Evolutionary conservation across 2,888 invertebrate genomes (phyloP).

Genomic region (Nomada ruficornis): DNA sequence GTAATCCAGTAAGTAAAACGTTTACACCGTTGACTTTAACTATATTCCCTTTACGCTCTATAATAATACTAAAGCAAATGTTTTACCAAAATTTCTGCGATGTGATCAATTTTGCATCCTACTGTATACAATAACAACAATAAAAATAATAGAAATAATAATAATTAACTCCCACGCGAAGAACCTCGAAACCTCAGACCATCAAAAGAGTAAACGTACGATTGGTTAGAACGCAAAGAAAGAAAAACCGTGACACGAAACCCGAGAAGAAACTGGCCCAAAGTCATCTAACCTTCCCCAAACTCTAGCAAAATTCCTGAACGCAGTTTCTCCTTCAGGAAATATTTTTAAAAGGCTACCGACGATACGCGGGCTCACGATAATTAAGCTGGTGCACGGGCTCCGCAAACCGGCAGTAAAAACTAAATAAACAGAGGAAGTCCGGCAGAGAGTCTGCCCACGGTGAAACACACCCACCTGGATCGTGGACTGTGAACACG

Average conservation of each 20-base stretch:
- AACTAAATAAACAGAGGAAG: constrained; percentile 72
- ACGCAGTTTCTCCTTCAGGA: constrained; percentile 41
- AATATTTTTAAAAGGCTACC: constrained; percentile 54
- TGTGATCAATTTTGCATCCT: too few relatives aligned
- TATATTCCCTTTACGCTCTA: too few relatives aligned
- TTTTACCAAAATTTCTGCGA: too few relatives aligned
- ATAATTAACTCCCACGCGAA: neutral
- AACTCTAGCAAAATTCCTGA: constrained; percentile 25
- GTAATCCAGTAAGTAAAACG: neutral
- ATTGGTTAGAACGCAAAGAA: constrained; percentile 9
- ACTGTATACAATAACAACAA: too few relatives aligned
- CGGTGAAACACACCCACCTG: constrained; percentile 40
- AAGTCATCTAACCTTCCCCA: neutral
- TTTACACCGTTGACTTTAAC: too few relatives aligned
- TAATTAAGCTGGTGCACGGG: constrained; percentile 67
- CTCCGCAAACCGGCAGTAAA: constrained; percentile 67
- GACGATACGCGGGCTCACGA: constrained; percentile 61
- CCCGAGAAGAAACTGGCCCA: neutral
- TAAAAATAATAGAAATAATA: too few relatives aligned
- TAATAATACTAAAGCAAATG: too few relatives aligned
- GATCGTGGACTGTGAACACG: constrained; percentile 35
- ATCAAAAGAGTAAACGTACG: neutral
- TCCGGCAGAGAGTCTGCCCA: constrained; percentile 31
- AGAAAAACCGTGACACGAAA: neutral
- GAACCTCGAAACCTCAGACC: neutral